Base-by-base conservation (phyloP, 2,888 invertebrate species). In the Micropterix aruncella region DNA sequence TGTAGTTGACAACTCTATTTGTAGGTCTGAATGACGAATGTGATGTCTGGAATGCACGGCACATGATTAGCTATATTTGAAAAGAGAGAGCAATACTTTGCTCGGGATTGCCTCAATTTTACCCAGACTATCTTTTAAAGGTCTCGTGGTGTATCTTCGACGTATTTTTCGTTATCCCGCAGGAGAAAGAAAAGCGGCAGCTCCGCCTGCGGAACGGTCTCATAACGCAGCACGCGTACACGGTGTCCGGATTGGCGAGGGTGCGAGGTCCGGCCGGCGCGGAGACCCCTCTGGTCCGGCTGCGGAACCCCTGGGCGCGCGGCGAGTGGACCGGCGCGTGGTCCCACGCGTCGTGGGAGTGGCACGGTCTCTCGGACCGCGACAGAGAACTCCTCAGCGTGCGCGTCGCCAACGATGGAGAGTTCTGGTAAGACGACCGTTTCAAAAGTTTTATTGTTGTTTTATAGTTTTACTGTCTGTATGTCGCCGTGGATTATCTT, bases 251-350 rank as follows among this genome's bases (percentile, higher is more conserved):
- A n/a, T 63, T 83, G 56, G 81, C 81, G 42, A 66, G 79, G 49
- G 83, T 80, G 45, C 65, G 80, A 41, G 75, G 73, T 49, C 52
- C 47, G 46, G 58, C 66, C n/a, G 58, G 65, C 42, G 75, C 73
- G 2, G 75, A 75, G 55, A 75, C 73, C 18, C 74, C 75, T 40
- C 60, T 78, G 47, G 77, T 79, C 47, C 62, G 83, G 45, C 61
- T 84, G 51, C 63, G 81, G 44, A 82, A 80, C 55, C 78, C 80
- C 1, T 77, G 77, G 73, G 81, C 78, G 2, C 62, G 73, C 48
- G 78, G 77, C 1, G 79, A 80, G 55, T 81, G 81, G 83, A 75
- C 75, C 37, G 83, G 83, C 18, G 74, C 80, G 1, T 83, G 84
- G 83, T 75, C 79, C 48, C 80, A 81, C 56, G 61, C 78, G 47